These are phyloP conservation scores for Cheirogaleus medius DNA, from an alignment of 2,113 vertebrate genomes.

Conservation along the genomic window DNA sequence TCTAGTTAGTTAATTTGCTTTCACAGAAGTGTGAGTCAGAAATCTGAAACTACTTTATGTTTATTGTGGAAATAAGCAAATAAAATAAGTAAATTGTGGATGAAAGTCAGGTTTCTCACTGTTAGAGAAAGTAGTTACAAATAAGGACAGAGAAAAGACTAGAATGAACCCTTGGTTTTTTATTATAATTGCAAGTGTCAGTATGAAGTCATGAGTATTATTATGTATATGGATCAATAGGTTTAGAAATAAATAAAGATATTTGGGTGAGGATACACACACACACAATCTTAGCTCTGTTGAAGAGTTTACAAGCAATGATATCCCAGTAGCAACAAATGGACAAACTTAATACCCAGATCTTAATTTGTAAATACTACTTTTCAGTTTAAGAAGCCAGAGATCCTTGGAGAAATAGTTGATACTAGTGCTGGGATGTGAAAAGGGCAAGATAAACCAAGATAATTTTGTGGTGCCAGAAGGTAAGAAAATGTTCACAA, in stretches of 20 bases:
- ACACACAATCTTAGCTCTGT: not conserved
- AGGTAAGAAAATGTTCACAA: not conserved
- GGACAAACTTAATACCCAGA: not conserved
- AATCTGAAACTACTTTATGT: not conserved
- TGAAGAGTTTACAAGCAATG: not conserved
- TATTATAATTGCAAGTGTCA: not conserved
- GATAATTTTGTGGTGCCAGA: not conserved
- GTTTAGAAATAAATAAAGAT: not conserved
- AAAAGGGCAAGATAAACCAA: not conserved
- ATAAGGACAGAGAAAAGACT: not conserved
- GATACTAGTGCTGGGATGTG: not conserved
- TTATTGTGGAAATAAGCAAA: not conserved
- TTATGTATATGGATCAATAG: not conserved
- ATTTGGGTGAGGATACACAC: not conserved
- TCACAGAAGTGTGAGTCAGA: not conserved
- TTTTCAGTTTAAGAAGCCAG: not conserved
- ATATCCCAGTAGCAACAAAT: not conserved
- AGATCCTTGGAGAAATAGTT: not conserved
- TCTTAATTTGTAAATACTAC: not conserved
- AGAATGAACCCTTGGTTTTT: not conserved
- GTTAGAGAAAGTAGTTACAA: not conserved
- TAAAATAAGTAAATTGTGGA: not conserved
- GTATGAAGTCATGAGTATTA: not conserved
- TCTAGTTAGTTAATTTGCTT: not conserved
- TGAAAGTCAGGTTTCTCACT: not conserved